Evolutionary conservation across 2,888 invertebrate genomes (phyloP), one percentile per base, ranked within the genome.

Genomic region (Drosophila atripex): DNA sequence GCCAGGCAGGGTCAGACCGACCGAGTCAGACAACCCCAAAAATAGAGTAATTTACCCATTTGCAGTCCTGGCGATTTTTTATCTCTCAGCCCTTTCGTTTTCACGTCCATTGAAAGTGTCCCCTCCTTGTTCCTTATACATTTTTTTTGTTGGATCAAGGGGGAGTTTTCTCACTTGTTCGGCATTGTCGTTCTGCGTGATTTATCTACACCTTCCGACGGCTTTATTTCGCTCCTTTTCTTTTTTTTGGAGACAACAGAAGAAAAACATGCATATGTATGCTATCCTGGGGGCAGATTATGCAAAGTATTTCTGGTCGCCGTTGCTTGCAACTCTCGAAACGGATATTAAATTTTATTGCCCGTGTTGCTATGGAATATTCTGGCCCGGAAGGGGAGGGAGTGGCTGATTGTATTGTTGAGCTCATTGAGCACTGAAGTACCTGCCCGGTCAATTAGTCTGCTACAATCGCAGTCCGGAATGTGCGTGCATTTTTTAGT

Each of bases 311-410:
- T 83, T 71, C 71, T 53, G 57, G 52, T 65, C 52, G 66, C 78
- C 61, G 86, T 75, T 86, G 59, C 75, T 71, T 71, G 78, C 73
- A 35, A 88, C 85, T 85, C 85, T 85, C 71, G 76, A 80, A 86
- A 61, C 78, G 85, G 86, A 85, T 85, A 85, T 85, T 85, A 85
- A 78, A 88, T 80, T 85, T 85, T 88, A 85, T 85, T 86, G 87
- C 84, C 77, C 77, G 72, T 80, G 85, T 85, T 86, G 75, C 88
- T 88, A 85, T 85, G 85, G 75, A 75, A 28, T 3, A 28, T 28
- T 9, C 84, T 57, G 73, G 51, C 43, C 35, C 6, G n/a, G n/a
- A 30, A 23, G 60, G 38, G 69, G 54, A 32, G 35, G 38, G 25
- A 8, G 14, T 32, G 16, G 54, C 28, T 58, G 39, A 45, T 45